Evolutionary conservation across 2,797 vertebrate genomes (phyloP).

Genomic region (Crenuchus spilurus): DNA sequence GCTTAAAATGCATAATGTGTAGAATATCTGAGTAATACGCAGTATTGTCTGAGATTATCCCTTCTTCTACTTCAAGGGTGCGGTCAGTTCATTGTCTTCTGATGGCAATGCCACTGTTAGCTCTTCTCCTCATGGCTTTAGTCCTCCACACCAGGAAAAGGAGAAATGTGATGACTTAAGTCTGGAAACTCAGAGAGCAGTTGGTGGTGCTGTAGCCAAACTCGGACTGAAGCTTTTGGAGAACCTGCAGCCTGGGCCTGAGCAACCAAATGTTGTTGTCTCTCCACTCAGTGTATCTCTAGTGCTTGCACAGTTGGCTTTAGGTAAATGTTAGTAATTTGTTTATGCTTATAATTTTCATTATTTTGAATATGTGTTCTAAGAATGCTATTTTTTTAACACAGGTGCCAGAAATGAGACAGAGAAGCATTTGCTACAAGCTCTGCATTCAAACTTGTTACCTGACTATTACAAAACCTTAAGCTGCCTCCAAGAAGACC

Average conservation of each 20-base stretch:
- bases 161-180: constrained; percentile 58
- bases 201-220: constrained; percentile 79
- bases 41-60: too few species aligned
- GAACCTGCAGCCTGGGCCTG: constrained; percentile 72
- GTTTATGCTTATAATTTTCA: background rate
- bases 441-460: constrained; percentile 68
- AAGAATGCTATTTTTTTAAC: constrained; percentile 15
- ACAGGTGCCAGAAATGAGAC: constrained; percentile 87
- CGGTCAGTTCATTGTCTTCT: background rate
- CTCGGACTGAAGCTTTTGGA: constrained; percentile 82
- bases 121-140: constrained; percentile 10
- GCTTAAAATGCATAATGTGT: too few species aligned
- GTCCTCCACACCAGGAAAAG: constrained; percentile 45
- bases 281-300: constrained; percentile 88
- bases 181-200: constrained; percentile 63
- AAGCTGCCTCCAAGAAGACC: constrained; percentile 70
- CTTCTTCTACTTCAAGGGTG: constrained; percentile 9
- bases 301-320: constrained; percentile 84
- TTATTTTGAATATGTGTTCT: background rate
- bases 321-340: constrained; percentile 78
- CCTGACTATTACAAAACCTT: constrained; percentile 82
- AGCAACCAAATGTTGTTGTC: constrained; percentile 80
- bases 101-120: background rate
- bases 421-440: constrained; percentile 76
- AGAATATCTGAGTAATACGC: too few species aligned